Evolutionary conservation across 2,113 vertebrate genomes (phyloP).

Genomic region (Empidonax traillii): DNA sequence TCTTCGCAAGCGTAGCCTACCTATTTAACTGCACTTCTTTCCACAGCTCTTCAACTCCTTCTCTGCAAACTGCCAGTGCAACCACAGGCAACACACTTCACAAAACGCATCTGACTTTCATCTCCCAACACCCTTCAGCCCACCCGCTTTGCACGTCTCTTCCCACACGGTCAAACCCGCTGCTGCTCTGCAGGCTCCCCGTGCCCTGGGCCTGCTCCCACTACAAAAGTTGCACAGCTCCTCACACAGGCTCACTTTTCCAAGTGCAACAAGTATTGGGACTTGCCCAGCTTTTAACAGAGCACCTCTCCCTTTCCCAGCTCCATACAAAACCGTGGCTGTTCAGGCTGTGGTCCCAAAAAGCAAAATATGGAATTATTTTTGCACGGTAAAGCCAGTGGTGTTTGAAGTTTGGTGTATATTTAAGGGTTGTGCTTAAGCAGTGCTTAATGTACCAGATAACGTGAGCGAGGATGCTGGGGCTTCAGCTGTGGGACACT

Average conservation of each 20-base stretch:
- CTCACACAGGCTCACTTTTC: background rate
- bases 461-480: background rate
- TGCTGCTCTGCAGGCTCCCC: background rate
- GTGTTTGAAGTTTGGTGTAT: background rate
- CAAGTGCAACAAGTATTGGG: background rate
- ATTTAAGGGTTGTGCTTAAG: background rate
- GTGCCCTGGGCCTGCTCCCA: accelerated
- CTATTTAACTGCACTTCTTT: background rate
- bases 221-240: accelerated
- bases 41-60: background rate
- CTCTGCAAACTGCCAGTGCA: background rate
- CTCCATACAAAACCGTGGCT: background rate
- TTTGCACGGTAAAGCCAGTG: background rate
- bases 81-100: background rate
- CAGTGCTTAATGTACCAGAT: background rate
- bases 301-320: background rate
- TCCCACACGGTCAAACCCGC: background rate
- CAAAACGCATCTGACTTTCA: background rate
- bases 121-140: background rate
- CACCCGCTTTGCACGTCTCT: accelerated
- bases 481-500: background rate
- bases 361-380: background rate
- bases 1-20: background rate
- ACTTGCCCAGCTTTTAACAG: background rate
- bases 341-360: background rate